phyloP scores from a whole-genome alignment of 2,113 vertebrate species.

The Ammodytes marinus region DNA sequence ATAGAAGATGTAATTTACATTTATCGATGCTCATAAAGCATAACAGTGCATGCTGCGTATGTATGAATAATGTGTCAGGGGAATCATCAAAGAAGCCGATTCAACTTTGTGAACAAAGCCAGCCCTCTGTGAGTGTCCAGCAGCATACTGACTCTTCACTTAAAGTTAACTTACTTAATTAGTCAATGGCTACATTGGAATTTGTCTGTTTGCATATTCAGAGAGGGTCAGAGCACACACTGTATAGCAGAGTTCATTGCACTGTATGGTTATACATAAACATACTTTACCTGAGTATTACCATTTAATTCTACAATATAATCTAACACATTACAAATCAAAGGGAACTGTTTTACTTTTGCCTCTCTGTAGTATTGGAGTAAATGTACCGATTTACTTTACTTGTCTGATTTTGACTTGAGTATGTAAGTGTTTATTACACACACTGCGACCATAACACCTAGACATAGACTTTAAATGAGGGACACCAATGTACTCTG shows the following conservation, averaged over 20 bases:
- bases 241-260: not conserved
- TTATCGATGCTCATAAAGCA: conserved; percentile 18
- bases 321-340: not conserved
- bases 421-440: too few relatives aligned
- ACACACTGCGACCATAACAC: conserved; percentile 50
- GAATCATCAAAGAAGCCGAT: conserved; percentile 31
- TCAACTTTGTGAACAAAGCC: conserved; percentile 32
- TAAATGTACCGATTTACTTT: too few relatives aligned
- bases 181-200: too few relatives aligned
- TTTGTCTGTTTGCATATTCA: too few relatives aligned
- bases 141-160: conserved; percentile 13
- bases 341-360: not conserved
- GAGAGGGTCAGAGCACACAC: too few relatives aligned
- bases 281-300: not conserved
- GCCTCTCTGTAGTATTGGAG: too few relatives aligned
- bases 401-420: too few relatives aligned
- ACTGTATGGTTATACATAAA: not conserved
- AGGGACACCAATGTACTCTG: conserved; percentile 79
- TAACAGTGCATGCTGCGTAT: conserved; percentile 11
- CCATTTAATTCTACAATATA: not conserved
- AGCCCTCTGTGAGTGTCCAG: conserved; percentile 15
- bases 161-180: not conserved
- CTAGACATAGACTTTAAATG: conserved; percentile 70
- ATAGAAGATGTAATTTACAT: not conserved
- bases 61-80: not conserved